phyloP scores from a whole-genome alignment of 2,888 invertebrate genomes.

The Spodoptera picta region DNA sequence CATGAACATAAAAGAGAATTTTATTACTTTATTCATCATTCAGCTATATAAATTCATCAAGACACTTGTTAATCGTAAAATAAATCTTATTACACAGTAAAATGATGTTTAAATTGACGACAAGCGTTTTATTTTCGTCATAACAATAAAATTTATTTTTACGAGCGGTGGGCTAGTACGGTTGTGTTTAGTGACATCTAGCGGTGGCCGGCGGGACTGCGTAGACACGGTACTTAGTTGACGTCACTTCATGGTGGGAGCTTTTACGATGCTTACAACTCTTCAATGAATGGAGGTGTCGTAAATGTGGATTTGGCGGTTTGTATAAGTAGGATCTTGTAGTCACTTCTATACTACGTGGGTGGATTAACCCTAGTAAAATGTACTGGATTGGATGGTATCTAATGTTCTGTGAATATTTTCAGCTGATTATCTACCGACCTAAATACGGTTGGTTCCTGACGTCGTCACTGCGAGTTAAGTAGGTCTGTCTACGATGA shows the following conservation, averaged over 20 bases:
- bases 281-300: conserved; percentile 78
- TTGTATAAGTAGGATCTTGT: conserved; percentile 50
- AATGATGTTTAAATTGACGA: conserved; percentile 89
- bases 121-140: conserved; percentile 89
- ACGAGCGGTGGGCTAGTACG: conserved; percentile 73
- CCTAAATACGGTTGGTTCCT: conserved; percentile 14
- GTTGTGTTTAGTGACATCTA: conserved; percentile 81
- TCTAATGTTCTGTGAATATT: conserved; percentile 13
- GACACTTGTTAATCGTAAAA: conserved; percentile 89
- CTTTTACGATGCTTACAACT: conserved; percentile 77
- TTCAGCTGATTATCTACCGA: conserved; percentile 9
- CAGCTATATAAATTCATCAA: conserved; percentile 87
- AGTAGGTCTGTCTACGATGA: conserved; percentile 13
- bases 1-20: conserved; percentile 81
- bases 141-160: conserved; percentile 89
- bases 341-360: conserved; percentile 38
- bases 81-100: conserved; percentile 88
- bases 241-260: conserved; percentile 75
- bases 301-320: conserved; percentile 77
- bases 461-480: no score
- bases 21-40: conserved; percentile 88
- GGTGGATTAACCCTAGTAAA: conserved; percentile 26
- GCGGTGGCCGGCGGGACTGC: conserved; percentile 66
- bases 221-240: conserved; percentile 64
- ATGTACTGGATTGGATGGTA: conserved; percentile 11